Conservation (phyloP, 2,797 vertebrate genomes). For the Meda fulgida region DNA sequence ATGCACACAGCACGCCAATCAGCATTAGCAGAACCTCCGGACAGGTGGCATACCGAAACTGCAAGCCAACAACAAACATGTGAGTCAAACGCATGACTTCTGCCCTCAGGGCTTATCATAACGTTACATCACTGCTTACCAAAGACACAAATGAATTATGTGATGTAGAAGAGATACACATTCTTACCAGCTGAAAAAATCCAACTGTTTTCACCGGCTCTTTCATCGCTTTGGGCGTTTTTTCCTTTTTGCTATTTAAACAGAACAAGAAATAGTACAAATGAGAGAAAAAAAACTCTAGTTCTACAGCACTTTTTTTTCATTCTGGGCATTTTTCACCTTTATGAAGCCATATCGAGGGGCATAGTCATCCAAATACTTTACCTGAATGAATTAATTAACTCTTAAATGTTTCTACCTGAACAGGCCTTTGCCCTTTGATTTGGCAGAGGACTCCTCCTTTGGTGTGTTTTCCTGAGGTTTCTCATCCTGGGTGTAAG, state of each 20-base stretch:
- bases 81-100: neutral
- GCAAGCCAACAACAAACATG: constrained; percentile 5
- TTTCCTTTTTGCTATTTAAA: constrained; percentile 48
- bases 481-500: constrained; percentile 66
- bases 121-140: neutral
- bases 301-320: neutral
- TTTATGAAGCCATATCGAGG: neutral
- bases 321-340: neutral
- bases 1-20: constrained; percentile 68
- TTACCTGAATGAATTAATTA: neutral
- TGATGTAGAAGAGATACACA: neutral
- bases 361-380: neutral
- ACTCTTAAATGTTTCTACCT: neutral
- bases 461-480: constrained; percentile 50
- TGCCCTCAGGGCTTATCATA: neutral
- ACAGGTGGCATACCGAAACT: constrained; percentile 75
- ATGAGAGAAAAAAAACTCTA: neutral
- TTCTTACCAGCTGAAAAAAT: constrained; percentile 73
- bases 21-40: constrained; percentile 75
- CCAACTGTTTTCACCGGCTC: constrained; percentile 67
- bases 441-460: constrained; percentile 22
- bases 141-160: neutral
- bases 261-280: neutral
- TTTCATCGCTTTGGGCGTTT: constrained; percentile 45
- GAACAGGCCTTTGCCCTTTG: constrained; percentile 58